Evolutionary conservation across 2,113 vertebrate species (phyloP).

Genomic region (Megaceryle torquata): DNA sequence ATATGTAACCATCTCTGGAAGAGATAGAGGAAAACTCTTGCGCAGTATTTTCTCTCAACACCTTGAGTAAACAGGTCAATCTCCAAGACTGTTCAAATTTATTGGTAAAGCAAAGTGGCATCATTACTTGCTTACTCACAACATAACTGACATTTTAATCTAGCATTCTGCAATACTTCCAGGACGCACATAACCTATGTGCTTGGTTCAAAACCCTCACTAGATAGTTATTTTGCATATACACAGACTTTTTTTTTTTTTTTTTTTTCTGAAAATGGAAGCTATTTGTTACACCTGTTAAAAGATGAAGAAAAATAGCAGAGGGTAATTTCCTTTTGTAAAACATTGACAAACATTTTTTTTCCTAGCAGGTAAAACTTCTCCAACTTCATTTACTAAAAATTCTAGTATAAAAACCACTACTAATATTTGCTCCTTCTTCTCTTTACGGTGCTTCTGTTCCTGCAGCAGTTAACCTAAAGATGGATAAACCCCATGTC

Average conservation of each 20-base stretch:
- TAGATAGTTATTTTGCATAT: neutral
- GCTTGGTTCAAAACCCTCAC: neutral
- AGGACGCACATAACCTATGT: neutral
- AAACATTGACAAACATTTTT: neutral
- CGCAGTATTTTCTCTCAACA: neutral
- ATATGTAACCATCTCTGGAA: neutral
- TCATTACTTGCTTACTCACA: neutral
- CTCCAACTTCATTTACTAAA: neutral
- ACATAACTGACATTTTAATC: neutral
- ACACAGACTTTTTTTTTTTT: neutral
- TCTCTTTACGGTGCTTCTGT: neutral
- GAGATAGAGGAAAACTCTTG: neutral
- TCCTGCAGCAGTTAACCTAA: neutral
- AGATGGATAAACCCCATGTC: neutral
- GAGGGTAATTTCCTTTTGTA: neutral
- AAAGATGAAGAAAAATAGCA: neutral
- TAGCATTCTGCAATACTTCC: neutral
- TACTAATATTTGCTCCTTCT: neutral
- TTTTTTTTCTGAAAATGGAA: neutral
- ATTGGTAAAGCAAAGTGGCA: neutral
- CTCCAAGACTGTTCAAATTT: conserved; percentile 11
- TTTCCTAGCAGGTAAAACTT: neutral
- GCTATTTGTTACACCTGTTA: neutral
- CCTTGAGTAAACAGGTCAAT: conserved; percentile 27
- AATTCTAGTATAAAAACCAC: neutral